Evolutionary conservation across 2,113 vertebrate genomes (phyloP), one percentile per base, ranked within the genome.

Genomic region (Tilapia sparmanii): DNA sequence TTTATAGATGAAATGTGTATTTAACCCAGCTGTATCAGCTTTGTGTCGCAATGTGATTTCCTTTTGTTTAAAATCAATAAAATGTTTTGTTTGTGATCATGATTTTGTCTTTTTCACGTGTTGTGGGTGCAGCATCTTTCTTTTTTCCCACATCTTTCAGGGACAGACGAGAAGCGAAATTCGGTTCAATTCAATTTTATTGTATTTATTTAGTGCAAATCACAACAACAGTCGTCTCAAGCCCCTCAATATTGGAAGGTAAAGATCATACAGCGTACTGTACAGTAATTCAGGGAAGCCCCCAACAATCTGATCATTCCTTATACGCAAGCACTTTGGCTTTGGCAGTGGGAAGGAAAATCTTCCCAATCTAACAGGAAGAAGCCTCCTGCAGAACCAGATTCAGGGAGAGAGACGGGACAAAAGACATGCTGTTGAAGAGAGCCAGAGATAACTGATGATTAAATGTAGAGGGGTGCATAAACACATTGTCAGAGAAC

Each of bases 241-340:
- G 61, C 3, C 61, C 10, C 18, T n/a, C 8, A 66, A 66, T 35
- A 66, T 35, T 35, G 61, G 61, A 66, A 66, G 61, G 18, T n/a
- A 0, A 8, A 66, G 61, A 8, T 38, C 61, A 38, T 38, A 66
- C 61, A 66, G 4, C 4, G 4, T n/a, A n/a, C 18, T 8, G 18
- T n/a, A 35, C 18, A 7, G 16, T 35, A 63, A 63, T n/a, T 19
- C 31, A 63, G 59, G 31, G 6, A 63, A 63, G 19, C 29, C 59
- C 10, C 59, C 10, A 66, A 66, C 10, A 66, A 66, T 66, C 6
- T 35, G 61, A 66, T 2, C 0, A 0, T 2, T 63, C 59, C 59
- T 6, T 63, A 0, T 1, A 4, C 0, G 10, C 59, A 63, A 63
- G 29, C 5, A 19, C 16, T 4, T 35, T 35, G 35, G 57, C 29